Conservation (phyloP, 2,797 vertebrate species). For the Pitangus sulphuratus region DNA sequence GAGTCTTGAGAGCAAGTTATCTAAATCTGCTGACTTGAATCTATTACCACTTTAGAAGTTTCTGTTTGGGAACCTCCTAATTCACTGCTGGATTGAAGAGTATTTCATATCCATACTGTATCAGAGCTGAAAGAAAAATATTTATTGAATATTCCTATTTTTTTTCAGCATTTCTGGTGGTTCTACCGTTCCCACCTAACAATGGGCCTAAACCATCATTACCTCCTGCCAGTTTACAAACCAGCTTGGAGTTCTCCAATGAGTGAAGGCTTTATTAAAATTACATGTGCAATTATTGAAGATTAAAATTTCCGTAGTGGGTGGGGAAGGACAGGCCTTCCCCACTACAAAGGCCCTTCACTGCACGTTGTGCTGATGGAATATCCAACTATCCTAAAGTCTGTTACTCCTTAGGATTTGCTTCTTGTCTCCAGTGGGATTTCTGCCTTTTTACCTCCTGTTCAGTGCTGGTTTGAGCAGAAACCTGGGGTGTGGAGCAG, state of each 20-base stretch:
- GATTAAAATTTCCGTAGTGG: background rate
- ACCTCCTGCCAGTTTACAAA: background rate
- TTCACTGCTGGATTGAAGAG: background rate
- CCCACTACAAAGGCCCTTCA: background rate
- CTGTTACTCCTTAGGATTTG: background rate
- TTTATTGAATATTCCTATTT: background rate
- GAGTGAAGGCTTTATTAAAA: background rate
- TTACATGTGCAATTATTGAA: background rate
- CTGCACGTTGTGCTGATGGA: background rate
- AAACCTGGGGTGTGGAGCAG: background rate
- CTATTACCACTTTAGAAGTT: fast-evolving
- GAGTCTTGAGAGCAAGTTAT: background rate
- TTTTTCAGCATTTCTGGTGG: background rate
- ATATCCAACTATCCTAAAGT: background rate
- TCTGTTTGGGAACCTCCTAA: background rate
- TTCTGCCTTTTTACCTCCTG: background rate
- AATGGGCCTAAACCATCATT: background rate
- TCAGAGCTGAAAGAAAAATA: background rate
- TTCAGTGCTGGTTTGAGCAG: background rate
- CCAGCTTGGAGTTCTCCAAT: background rate
- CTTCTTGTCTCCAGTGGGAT: background rate
- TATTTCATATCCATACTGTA: background rate
- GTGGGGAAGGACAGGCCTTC: background rate
- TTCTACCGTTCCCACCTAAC: background rate
- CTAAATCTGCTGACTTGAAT: background rate